These are phyloP conservation scores for Anas capensis DNA, from an alignment of 2,797 vertebrate genomes.

Conservation along the genomic window DNA sequence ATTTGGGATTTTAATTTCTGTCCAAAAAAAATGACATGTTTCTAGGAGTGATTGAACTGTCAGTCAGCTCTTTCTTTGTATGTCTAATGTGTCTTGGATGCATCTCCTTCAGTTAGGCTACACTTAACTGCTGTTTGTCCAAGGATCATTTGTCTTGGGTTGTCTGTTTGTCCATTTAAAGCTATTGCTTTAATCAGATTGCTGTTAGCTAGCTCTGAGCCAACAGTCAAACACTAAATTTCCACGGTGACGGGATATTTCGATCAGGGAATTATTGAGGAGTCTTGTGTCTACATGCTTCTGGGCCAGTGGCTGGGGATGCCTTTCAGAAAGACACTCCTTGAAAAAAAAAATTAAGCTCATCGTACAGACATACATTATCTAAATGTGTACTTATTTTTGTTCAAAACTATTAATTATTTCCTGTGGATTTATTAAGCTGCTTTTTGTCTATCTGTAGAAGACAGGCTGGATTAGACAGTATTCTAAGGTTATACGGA, in stretches of 20 bases:
- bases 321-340: neutral
- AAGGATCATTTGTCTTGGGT: neutral
- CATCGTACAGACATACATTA: neutral
- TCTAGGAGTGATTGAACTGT: neutral
- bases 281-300: neutral
- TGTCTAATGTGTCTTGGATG: neutral
- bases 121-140: neutral
- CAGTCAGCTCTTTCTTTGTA: neutral
- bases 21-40: accelerated
- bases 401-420: neutral
- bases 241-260: accelerated
- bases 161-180: neutral
- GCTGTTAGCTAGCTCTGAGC: neutral
- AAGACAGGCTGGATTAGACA: neutral
- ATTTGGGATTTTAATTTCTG: neutral
- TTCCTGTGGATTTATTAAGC: neutral
- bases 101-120: neutral
- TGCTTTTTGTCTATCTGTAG: neutral
- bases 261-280: neutral
- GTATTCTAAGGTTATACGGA: neutral
- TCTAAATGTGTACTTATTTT: neutral
- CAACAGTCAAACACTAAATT: neutral
- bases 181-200: neutral
- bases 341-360: neutral
- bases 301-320: neutral